Base-by-base conservation (phyloP, 2,888 invertebrate genomes). In the Ornithoptera priamus region DNA sequence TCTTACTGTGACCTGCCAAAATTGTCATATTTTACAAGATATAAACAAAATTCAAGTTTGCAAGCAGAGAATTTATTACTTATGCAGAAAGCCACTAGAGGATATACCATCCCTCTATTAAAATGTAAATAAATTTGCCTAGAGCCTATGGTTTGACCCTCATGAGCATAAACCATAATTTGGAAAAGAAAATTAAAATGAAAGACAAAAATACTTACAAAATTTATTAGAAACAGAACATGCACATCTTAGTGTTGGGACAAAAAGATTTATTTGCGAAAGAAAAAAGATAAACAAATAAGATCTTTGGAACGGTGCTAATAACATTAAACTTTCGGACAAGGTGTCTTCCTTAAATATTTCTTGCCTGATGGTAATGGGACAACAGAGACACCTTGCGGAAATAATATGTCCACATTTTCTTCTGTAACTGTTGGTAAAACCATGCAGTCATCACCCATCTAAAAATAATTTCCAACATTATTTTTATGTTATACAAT, bases 371-470 rank as follows among this genome's bases (percentile, higher is more conserved):
- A 99, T 0, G 98, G 98, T 75, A 99, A 84, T 7, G 94, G 88
- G 12, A 96, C 85, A 4, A 94, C 93, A 42, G 94, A 94, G 15
- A 96, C 93, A 17, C 95, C 95, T 65, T 93, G 90, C 0, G 97
- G 97, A 84, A 98, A 98, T 53, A 95, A 85, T 67, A 89, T 89
- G 30, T 92, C 87, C 6, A 96, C 93, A 78, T 98, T 95, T 22
- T 95, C 95, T 7, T 94, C 93, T 1, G 95, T 91, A 0, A 99
- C 92, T 1, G 94, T 94, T 1, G 99, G 99, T 73, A 97, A 92
- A 46, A 99, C 96, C 98, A 99, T 99, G 75, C 98, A 98, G 36
- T 95, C 94, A 4, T 95, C 95, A 8, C 98, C 98, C 82, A 93
- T 90, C 96, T 98, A 84, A 94, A 57, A 57, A 10, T 57, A 50